Conservation (phyloP, 2,113 vertebrate species). For the Austrofundulus limnaeus region DNA sequence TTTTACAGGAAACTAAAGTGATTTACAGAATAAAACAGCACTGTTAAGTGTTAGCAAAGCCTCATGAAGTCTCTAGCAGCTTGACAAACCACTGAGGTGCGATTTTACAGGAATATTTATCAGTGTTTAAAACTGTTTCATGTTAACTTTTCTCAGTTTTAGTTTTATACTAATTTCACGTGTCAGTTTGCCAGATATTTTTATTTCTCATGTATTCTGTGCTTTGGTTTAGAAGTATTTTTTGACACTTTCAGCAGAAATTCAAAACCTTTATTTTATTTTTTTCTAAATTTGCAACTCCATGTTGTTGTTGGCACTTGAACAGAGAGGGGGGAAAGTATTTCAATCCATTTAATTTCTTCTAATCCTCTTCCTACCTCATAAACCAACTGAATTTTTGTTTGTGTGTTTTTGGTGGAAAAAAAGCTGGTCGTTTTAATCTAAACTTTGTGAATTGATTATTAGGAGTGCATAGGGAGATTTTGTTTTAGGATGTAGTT, state of each 20-base stretch:
- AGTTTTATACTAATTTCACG: constrained; percentile 6
- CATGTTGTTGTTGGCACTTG: no score
- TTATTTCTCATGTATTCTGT: neutral
- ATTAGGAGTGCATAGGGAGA: no score
- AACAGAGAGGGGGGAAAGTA: no score
- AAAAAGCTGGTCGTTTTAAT: no score
- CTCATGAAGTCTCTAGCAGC: neutral
- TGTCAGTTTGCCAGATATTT: constrained; percentile 9
- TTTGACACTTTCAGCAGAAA: constrained; percentile 8
- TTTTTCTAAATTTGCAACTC: constrained; percentile 6
- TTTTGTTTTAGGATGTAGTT: no score
- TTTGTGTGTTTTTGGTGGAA: no score
- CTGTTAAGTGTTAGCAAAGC: neutral
- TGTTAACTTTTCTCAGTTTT: constrained; percentile 1
- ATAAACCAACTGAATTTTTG: no score
- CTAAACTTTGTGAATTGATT: no score
- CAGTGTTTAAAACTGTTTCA: neutral
- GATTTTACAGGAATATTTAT: neutral
- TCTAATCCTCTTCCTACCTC: no score
- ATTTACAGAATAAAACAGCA: no score
- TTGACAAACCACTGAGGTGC: neutral
- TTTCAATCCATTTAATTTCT: no score
- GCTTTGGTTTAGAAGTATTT: neutral
- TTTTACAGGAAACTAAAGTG: neutral
- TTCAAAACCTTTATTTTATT: constrained; percentile 12